Conservation (phyloP, 2,888 invertebrate genomes). For the Catocala fraxini region DNA sequence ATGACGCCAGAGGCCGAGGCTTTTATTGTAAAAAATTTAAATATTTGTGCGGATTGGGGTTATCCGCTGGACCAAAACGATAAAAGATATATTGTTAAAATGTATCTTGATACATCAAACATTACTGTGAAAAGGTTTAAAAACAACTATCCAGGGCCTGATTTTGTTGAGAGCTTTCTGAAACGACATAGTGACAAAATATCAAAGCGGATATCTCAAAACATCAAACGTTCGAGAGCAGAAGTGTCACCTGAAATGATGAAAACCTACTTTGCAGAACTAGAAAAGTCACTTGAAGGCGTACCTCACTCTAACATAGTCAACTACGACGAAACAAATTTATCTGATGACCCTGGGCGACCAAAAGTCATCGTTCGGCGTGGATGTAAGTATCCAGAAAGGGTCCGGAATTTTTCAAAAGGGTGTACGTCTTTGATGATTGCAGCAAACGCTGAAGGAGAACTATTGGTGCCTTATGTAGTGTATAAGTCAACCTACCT, state of each 20-base stretch:
- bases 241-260: neutral
- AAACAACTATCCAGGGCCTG: constrained; percentile 33
- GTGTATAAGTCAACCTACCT: constrained; percentile 63
- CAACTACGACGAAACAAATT: constrained; percentile 29
- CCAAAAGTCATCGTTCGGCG: constrained; percentile 24
- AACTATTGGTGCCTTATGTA: constrained; percentile 61
- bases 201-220: neutral
- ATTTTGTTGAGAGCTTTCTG: neutral
- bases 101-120: constrained; percentile 37
- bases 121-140: constrained; percentile 32
- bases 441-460: constrained; percentile 53
- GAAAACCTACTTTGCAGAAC: no score
- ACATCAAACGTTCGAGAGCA: constrained; percentile 13
- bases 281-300: neutral
- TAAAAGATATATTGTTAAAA: constrained; percentile 36
- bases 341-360: constrained; percentile 28
- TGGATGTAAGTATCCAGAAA: no score
- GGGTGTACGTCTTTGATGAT: no score
- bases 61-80: constrained; percentile 40
- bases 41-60: constrained; percentile 46
- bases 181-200: neutral
- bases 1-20: constrained; percentile 15
- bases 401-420: no score
- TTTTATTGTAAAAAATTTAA: constrained; percentile 24
- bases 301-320: constrained; percentile 11